Percentiles rank a stretch among this genome's conserved stretches.
Conservation (phyloP, 2,888 invertebrate genomes). For the Clepsis dumicolana region DNA sequence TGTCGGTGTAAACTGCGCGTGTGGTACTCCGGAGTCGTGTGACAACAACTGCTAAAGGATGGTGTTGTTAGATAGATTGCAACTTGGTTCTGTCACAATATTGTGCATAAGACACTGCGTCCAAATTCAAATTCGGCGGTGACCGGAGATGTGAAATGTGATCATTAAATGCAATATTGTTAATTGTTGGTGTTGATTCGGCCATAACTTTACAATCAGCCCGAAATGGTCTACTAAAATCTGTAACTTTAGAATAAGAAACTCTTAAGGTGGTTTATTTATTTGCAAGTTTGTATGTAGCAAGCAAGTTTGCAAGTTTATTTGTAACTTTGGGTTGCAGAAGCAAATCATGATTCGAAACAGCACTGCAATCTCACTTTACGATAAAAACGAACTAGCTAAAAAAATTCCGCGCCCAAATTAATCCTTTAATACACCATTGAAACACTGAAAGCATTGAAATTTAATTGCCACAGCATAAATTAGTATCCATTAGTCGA, state of each 20-base stretch:
- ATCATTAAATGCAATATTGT: too few relatives aligned
- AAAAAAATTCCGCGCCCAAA: not conserved
- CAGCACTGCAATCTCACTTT: not conserved
- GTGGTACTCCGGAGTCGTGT: not conserved
- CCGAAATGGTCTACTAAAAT: too few relatives aligned
- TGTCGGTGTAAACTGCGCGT: not conserved
- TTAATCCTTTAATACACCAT: not conserved
- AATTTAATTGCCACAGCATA: constrained; percentile 3
- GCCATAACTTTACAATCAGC: too few relatives aligned
- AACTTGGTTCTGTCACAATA: not conserved
- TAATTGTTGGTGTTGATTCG: too few relatives aligned
- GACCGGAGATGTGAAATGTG: too few relatives aligned
- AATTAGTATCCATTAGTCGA: constrained; percentile 20
- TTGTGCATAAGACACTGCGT: not conserved
- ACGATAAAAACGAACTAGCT: not conserved
- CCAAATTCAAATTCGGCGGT: too few relatives aligned
- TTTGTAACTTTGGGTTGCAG: not conserved
- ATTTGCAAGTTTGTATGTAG: too few relatives aligned
- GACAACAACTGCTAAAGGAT: not conserved
- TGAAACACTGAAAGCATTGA: not conserved
- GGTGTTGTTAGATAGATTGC: not conserved
- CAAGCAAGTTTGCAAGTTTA: too few relatives aligned
- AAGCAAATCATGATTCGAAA: not conserved
- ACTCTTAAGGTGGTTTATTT: too few relatives aligned
- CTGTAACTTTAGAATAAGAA: too few relatives aligned